Evolutionary conservation across 2,113 vertebrate genomes (phyloP), one percentile per base, ranked within the genome.

Genomic region (Excalfactoria chinensis): DNA sequence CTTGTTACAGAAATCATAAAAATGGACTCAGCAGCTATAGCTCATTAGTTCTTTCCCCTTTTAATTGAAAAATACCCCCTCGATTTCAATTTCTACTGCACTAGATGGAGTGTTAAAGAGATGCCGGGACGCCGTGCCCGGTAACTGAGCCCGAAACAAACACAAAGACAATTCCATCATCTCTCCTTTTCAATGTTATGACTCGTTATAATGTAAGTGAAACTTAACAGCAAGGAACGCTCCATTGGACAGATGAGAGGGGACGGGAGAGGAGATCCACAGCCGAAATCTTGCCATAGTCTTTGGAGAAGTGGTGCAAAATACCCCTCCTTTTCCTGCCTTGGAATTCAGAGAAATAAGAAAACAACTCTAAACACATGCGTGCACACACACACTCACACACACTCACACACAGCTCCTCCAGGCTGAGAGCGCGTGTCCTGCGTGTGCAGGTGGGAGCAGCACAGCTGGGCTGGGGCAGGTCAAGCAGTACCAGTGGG

Each of bases 1-100:
- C 94, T 98, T 96, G 87, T 97, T 97, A 97, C 89, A 97, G 97
- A 98, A 97, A 96, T 97, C 94, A 95, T 97, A 96, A 97, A 97
- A 97, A 96, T 93, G 96, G 96, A 96, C 93, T 95, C 96, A 95
- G 94, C 88, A 97, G 89, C 96, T 97, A 97, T 97, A 97, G 96
- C 84, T 93, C 90, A 83, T 96, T 96, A 95, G 91, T 96, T 97
- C 88, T 95, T 96, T 91, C 90, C 93, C 92, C 95, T 96, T 94
- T 91, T 84, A 90, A 96, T 6, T 95, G 93, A 95, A 97, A 96
- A 97, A 95, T 87, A 90, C 82, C 90, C 96, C 68, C 12, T 80
- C 90, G 96, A 96, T 94, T 95, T 92, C 96, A 96, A 92, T 83
- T 90, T 93, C 96, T 95, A 95, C 88, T 95, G 93, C 59, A 79